Evolutionary conservation across 1,140 invertebrate species (phyloP).

Genomic region (Lanistes nyassanus): DNA sequence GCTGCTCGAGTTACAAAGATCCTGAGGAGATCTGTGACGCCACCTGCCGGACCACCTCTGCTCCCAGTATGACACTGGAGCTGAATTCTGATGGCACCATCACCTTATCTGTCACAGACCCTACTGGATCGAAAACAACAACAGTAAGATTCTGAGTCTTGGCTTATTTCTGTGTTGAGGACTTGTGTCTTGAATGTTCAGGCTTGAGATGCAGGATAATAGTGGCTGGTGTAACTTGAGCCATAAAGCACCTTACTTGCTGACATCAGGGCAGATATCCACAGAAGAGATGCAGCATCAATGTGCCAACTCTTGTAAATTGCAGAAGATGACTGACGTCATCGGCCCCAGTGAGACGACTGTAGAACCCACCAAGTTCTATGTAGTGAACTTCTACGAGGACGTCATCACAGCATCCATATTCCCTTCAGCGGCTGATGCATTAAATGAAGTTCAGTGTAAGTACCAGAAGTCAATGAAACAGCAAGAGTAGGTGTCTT

Average conservation of each 20-base stretch:
- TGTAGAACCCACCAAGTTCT: constrained; percentile 27
- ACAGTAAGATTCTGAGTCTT: constrained; percentile 32
- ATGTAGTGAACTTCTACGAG: constrained; percentile 48
- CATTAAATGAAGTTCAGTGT: constrained; percentile 13
- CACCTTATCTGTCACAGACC: constrained; percentile 41
- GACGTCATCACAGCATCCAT: constrained; percentile 44
- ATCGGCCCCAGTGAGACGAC: constrained; percentile 47
- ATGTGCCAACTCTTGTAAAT: constrained; percentile 11
- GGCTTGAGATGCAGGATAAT: too few species aligned
- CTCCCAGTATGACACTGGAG: constrained; percentile 38
- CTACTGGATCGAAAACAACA: constrained; percentile 34
- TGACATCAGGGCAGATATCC: too few species aligned
- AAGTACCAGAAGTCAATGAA: neutral
- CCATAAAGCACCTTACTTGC: too few species aligned
- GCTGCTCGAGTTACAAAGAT: constrained; percentile 48
- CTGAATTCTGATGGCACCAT: constrained; percentile 46
- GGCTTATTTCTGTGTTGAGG: neutral
- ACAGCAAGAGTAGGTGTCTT: too few species aligned
- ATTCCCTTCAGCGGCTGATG: constrained; percentile 38
- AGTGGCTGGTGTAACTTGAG: too few species aligned
- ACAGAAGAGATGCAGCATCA: too few species aligned
- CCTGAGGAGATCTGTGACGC: constrained; percentile 52
- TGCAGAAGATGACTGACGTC: constrained; percentile 45
- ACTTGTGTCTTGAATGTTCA: neutral
- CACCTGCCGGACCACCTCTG: constrained; percentile 40